Evolutionary conservation across 2,888 invertebrate species (phyloP).

Genomic region (Gandaritis pyraliata): DNA sequence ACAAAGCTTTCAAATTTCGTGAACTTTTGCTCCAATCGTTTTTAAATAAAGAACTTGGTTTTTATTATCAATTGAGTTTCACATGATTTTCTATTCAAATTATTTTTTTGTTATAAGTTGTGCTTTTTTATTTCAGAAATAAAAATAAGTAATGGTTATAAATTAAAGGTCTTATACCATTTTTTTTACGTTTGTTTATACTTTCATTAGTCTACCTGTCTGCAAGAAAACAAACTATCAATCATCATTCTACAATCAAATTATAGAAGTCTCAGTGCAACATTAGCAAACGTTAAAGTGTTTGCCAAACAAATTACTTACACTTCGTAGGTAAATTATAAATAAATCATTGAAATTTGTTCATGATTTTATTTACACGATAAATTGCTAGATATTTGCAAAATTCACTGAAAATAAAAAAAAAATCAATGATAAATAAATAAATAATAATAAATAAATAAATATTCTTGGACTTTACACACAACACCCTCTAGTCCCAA

Average conservation of each 20-base stretch:
- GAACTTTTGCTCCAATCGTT: neutral
- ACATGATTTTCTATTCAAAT: too few species aligned
- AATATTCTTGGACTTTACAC: too few species aligned
- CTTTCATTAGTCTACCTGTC: conserved; percentile 7
- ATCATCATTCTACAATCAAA: conserved; percentile 47
- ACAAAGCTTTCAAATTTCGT: neutral
- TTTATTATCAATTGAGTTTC: too few species aligned
- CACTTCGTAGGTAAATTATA: conserved; percentile 32
- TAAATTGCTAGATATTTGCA: too few species aligned
- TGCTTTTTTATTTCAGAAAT: too few species aligned
- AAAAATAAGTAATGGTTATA: too few species aligned
- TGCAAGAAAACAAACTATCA: conserved; percentile 28
- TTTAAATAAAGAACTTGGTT: neutral
- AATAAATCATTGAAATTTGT: conserved; percentile 43
- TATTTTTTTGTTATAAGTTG: too few species aligned
- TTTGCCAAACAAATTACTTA: conserved; percentile 52
- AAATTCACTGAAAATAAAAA: too few species aligned
- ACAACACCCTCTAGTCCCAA: too few species aligned
- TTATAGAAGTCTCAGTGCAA: conserved; percentile 46
- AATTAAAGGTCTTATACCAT: too few species aligned
- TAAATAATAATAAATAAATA: too few species aligned
- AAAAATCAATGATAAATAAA: too few species aligned
- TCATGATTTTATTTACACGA: conserved; percentile 48
- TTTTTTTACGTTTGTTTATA: neutral
- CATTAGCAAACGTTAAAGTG: conserved; percentile 42